Conservation (phyloP, 2,113 vertebrate genomes). For the Ageneiosus marmoratus region DNA sequence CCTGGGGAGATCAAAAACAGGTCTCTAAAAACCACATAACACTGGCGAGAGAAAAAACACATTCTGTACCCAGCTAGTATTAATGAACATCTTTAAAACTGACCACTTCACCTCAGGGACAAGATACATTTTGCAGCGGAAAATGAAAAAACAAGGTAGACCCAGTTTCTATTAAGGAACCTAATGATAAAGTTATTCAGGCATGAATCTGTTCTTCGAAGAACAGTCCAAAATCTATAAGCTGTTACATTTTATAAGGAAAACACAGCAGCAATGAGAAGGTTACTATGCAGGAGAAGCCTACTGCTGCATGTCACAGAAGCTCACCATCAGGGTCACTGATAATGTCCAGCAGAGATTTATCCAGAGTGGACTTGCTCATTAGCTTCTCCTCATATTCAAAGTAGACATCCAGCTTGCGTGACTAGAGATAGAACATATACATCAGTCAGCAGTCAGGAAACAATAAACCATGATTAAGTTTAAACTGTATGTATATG, state of each 20-base stretch:
- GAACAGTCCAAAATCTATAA: background rate
- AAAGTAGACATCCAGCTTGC: conserved; percentile 96
- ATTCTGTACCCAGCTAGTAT: conserved; percentile 45
- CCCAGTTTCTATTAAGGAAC: background rate
- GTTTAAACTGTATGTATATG: too few relatives aligned
- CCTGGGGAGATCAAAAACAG: conserved; percentile 43
- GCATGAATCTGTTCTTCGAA: conserved; percentile 28
- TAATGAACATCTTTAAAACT: conserved; percentile 36
- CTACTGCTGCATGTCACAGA: background rate
- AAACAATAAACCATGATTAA: background rate
- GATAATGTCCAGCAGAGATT: conserved; percentile 96
- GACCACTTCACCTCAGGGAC: conserved; percentile 29
- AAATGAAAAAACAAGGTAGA: conserved; percentile 27
- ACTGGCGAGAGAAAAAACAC: conserved; percentile 44
- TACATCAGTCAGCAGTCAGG: background rate
- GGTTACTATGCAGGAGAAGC: background rate
- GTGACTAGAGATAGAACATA: conserved; percentile 74
- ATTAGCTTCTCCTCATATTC: conserved; percentile 98
- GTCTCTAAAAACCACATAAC: conserved; percentile 22
- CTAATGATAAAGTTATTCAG: conserved; percentile 26
- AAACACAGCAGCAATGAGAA: background rate
- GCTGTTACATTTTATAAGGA: background rate
- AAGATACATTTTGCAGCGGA: conserved; percentile 35
- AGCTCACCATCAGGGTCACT: conserved; percentile 93
- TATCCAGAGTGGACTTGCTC: conserved; percentile 95